Percentiles rank a stretch among this genome's conserved stretches.
Conservation (phyloP, 2,797 vertebrate genomes). For the Platalea minor region DNA sequence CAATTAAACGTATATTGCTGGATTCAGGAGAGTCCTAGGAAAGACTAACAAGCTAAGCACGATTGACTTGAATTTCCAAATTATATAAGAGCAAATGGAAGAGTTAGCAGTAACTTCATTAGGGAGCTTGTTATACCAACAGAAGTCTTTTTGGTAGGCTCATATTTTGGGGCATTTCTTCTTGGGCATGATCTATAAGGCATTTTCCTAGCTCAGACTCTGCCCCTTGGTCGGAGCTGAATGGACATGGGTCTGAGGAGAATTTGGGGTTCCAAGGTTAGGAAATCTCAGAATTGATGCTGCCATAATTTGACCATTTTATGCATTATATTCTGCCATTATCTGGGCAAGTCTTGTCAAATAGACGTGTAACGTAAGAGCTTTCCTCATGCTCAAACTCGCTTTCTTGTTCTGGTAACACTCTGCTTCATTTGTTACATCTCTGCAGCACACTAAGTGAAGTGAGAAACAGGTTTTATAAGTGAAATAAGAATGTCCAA, state of each 20-base stretch:
- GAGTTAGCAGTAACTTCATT: not conserved
- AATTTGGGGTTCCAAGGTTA: not conserved
- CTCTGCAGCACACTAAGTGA: not conserved
- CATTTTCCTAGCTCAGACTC: not conserved
- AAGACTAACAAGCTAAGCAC: not conserved
- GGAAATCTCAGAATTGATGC: not conserved
- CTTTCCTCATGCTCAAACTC: not conserved
- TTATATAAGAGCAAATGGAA: not conserved
- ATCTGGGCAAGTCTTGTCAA: not conserved
- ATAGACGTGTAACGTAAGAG: accelerated
- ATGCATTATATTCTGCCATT: not conserved
- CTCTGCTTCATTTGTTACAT: not conserved
- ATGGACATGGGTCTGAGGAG: not conserved
- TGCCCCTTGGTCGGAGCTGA: not conserved
- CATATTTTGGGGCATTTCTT: not conserved
- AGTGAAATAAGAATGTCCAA: not conserved
- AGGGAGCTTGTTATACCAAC: not conserved
- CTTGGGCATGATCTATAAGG: not conserved
- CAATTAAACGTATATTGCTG: not conserved
- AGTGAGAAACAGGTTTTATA: not conserved
- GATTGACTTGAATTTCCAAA: not conserved
- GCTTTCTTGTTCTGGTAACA: not conserved
- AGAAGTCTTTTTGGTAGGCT: not conserved
- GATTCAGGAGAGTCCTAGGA: not conserved
- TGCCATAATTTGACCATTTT: not conserved